Base-by-base conservation (phyloP, 2,888 invertebrate species). In the Agrochola circellaris region DNA sequence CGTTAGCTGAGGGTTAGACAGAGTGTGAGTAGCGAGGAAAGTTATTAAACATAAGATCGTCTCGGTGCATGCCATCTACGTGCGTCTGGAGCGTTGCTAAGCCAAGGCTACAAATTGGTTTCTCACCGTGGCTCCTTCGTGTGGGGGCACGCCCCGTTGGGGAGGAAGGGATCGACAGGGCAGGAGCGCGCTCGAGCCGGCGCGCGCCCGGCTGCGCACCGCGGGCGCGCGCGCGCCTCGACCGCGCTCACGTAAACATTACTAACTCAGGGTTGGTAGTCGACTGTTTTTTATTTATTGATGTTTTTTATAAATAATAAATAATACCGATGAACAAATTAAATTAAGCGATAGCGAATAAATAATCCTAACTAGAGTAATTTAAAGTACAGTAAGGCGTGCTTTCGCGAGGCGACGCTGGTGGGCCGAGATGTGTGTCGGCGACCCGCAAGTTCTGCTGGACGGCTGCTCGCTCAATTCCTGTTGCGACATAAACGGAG, bases 401-500 rank as follows among this genome's bases (percentile, higher is more conserved):
- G 94, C 93, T 92, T 93, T 94, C 93, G 95, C 93, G 95, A 93
- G 93, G 95, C 95, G 92, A 94, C 94, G 95, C 95, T 94, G 96
- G 94, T 93, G 93, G 94, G 94, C 94, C 95, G 95, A 94, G 95
- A 93, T 93, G 95, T 90, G 94, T 94, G 95, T 94, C 95, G 95
- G 95, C 95, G 94, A 91, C 93, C 95, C 94, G 95, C 95, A 93
- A 94, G 94, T 93, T 94, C 94, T 92, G 94, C 95, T 93, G 95
- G 94, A 90, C 87, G 95, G 95, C 96, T 91, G 95, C 96, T 94
- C 92, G 92, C 94, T 96, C 96, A 96, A 94, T 96, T 94, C 96
- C 96, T 96, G 96, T 96, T 96, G 96, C 96, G 96, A 96, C 96
- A 96, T 96, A 96, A 96, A 96, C 96, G 96, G 94, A 96, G 95